A percentile compares a stretch with the other conserved stretches of the same genome.
Conservation (phyloP, 1,140 invertebrate genomes). For the Drosophila nigrodunni region DNA sequence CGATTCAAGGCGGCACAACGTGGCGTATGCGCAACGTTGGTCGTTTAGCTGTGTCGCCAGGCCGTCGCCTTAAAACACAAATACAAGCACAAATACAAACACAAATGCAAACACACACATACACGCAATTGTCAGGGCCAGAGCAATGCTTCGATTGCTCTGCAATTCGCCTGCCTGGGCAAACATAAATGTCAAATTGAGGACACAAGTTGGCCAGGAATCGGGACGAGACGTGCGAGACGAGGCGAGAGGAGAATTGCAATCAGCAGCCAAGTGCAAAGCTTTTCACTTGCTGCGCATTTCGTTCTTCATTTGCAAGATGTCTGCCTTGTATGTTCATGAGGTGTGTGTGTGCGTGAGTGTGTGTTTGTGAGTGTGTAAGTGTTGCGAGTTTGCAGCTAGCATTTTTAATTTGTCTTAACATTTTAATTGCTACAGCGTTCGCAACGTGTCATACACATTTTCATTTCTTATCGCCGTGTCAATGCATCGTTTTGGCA, state of each 20-base stretch:
- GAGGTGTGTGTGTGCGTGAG: background rate
- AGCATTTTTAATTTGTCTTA: constrained; percentile 74
- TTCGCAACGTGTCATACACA: constrained; percentile 34
- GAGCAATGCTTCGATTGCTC: constrained; percentile 59
- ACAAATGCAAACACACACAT: constrained; percentile 1
- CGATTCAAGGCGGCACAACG: constrained; percentile 3
- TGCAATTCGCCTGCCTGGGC: constrained; percentile 40
- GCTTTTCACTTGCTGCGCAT: constrained; percentile 59
- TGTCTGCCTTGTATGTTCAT: constrained; percentile 18
- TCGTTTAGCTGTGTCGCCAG: constrained; percentile 41
- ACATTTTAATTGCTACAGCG: constrained; percentile 71
- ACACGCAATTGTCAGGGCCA: constrained; percentile 49
- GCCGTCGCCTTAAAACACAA: constrained; percentile 36
- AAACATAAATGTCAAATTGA: constrained; percentile 76
- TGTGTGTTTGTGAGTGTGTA: background rate
- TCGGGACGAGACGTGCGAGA: background rate
- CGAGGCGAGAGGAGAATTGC: constrained; percentile 31
- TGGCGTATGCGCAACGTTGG: constrained; percentile 45
- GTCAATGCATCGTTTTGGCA: constrained; percentile 64
- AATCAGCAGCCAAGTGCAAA: constrained; percentile 79
- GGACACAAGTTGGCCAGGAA: constrained; percentile 53
- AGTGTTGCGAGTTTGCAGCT: constrained; percentile 17
- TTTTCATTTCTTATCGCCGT: constrained; percentile 72
- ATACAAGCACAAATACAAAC: constrained; percentile 24
- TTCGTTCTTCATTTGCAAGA: constrained; percentile 49